Evolutionary conservation across 1,140 invertebrate genomes (phyloP), one percentile per base, ranked within the genome.

Genomic region (Dryas iulia): DNA sequence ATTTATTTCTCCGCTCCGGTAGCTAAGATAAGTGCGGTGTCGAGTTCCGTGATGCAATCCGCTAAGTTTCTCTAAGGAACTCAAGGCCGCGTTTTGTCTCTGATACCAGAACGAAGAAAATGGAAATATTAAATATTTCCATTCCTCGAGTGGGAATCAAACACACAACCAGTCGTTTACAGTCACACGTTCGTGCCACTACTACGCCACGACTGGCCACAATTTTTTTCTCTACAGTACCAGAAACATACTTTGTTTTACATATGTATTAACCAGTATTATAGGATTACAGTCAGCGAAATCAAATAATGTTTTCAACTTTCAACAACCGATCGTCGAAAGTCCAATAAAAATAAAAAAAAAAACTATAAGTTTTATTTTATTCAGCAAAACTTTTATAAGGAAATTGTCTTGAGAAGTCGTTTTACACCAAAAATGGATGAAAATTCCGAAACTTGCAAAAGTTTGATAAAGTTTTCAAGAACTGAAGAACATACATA

Each of bases 381-480:
- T 47, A 18, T 47, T 47, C 18, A n/a, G 0, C 39, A 47, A 8
- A 47, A 47, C 39, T 47, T 47, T 47, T 47, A 14, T 18, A 47
- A 47, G 39, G 39, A 47, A 47, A 47, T 18, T 47, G 18, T 47
- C 18, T 47, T 8, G 39, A 47, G 18, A 47, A 47, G 39, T 47
- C 18, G 14, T 47, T 47, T 47, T 47, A 47, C 39, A 47, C 39
- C 39, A 18, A 47, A 47, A 47, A 47, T 47, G 39, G 39, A 47
- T 47, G 18, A 10, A 47, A 47, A 18, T 18, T 47, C 18, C 18
- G 39, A 10, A 47, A 47, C 6, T 14, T 47, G 8, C 18, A n/a
- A 47, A 28, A 28, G 26, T 28, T 28, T 28, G 2, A 6, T 47
- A 47, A 47, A 47, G 39, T 47, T 47, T n/a, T 47, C 39, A 47